phyloP scores from a whole-genome alignment of 2,888 invertebrate genomes.

The Drosophila colorata region DNA sequence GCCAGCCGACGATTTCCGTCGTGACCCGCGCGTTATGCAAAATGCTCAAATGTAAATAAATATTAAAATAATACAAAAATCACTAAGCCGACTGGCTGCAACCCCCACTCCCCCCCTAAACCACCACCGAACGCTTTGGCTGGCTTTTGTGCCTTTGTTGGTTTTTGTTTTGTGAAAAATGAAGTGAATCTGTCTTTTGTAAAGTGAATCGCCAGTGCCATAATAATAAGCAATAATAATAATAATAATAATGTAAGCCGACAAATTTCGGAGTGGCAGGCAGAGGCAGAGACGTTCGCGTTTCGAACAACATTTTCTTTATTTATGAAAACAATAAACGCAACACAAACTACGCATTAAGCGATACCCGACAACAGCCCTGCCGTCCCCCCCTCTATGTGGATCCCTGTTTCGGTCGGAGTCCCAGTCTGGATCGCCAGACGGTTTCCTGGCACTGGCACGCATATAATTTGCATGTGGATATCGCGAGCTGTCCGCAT shows the following conservation, averaged over 20 bases:
- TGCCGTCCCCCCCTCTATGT: neutral
- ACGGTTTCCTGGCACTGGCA: constrained; percentile 71
- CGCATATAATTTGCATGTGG: constrained; percentile 80
- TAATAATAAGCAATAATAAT: constrained; percentile 66
- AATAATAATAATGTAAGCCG: constrained; percentile 73
- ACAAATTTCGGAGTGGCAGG: constrained; percentile 64
- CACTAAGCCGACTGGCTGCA: constrained; percentile 55
- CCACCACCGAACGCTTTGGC: neutral
- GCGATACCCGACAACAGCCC: constrained; percentile 13
- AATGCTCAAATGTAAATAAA: constrained; percentile 80
- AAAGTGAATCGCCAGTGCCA: constrained; percentile 68
- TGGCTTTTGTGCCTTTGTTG: constrained; percentile 34
- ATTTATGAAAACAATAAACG: constrained; percentile 79
- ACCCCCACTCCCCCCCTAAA: neutral
- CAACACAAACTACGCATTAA: constrained; percentile 74
- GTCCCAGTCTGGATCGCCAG: constrained; percentile 38
- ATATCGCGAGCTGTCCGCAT: constrained; percentile 56
- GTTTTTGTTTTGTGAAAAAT: constrained; percentile 65
- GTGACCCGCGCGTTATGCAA: constrained; percentile 84
- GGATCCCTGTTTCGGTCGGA: neutral
- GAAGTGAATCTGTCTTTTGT: constrained; percentile 76
- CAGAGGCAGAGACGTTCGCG: constrained; percentile 19
- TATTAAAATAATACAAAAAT: constrained; percentile 80
- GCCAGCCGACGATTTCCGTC: constrained; percentile 84
- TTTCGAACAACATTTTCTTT: constrained; percentile 50